Percentiles rank a stretch among this genome's conserved stretches.
Conservation (phyloP, 2,888 invertebrate genomes). For the Eupithecia pulchellata region DNA sequence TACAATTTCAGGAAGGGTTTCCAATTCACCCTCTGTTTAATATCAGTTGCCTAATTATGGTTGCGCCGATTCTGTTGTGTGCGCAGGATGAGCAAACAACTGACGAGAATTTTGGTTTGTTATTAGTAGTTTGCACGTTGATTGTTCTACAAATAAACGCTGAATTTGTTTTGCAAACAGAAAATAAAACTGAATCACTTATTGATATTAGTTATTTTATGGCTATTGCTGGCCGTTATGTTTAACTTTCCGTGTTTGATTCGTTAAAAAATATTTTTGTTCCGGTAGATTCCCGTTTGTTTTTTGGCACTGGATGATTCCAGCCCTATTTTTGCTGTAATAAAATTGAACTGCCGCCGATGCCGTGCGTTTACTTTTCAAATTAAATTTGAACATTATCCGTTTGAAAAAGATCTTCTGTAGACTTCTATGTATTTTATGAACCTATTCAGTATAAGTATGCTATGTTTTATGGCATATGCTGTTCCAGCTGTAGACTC, state of each 20-base stretch:
- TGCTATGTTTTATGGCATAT: too few relatives aligned
- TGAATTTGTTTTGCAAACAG: background rate
- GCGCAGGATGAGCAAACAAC: slow-evolving; percentile 63
- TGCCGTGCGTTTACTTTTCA: slow-evolving; percentile 4
- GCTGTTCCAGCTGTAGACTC: too few relatives aligned
- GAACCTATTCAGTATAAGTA: background rate
- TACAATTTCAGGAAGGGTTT: slow-evolving; percentile 64
- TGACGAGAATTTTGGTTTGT: slow-evolving; percentile 63
- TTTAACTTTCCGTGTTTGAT: background rate
- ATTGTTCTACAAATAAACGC: slow-evolving; percentile 43
- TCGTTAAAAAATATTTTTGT: background rate
- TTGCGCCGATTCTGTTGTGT: slow-evolving; percentile 62
- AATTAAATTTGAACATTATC: slow-evolving; percentile 4
- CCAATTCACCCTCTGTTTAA: slow-evolving; percentile 65
- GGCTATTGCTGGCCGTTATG: background rate
- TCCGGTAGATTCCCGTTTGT: background rate
- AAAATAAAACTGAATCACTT: slow-evolving; percentile 11
- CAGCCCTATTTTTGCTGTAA: background rate
- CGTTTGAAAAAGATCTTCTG: background rate
- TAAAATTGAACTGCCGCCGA: slow-evolving; percentile 7
- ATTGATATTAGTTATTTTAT: background rate
- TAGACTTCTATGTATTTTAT: background rate
- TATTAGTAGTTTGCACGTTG: slow-evolving; percentile 61
- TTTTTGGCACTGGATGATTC: background rate
- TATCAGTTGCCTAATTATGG: slow-evolving; percentile 68